Percentiles rank a stretch among this genome's conserved stretches.
Conservation (phyloP, 2,888 invertebrate genomes). For the Dioctria linearis region DNA sequence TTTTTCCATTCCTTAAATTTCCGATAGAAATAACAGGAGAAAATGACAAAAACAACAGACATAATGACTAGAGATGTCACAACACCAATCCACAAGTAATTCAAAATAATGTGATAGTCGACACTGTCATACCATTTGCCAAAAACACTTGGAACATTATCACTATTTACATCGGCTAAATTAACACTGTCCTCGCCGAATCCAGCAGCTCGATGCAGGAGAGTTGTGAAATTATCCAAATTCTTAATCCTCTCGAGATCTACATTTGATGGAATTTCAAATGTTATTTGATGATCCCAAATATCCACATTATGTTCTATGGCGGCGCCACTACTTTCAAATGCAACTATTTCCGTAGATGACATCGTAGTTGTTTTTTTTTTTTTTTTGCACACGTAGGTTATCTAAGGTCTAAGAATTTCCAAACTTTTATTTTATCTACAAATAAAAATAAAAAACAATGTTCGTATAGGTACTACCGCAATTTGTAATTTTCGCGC, state of each 20-base stretch:
- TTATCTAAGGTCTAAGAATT: too few species aligned
- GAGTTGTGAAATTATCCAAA: slow-evolving; percentile 68
- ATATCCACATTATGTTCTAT: slow-evolving; percentile 37
- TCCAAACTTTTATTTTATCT: neutral
- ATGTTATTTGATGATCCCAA: slow-evolving; percentile 68
- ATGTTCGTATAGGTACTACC: too few species aligned
- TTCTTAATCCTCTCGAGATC: slow-evolving; percentile 69
- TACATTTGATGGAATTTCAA: slow-evolving; percentile 68
- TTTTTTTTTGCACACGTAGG: neutral
- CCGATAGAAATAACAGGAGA: slow-evolving; percentile 70
- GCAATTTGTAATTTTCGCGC: neutral
- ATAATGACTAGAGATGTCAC: slow-evolving; percentile 68
- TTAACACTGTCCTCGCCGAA: slow-evolving; percentile 9
- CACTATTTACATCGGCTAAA: slow-evolving; percentile 13
- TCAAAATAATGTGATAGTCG: slow-evolving; percentile 69
- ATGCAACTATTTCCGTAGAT: neutral
- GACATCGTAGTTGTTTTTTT: neutral
- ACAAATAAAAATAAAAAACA: neutral
- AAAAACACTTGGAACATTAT: slow-evolving; percentile 58
- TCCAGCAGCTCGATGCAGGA: slow-evolving; percentile 63
- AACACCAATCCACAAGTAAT: slow-evolving; percentile 70
- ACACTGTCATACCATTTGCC: slow-evolving; percentile 65
- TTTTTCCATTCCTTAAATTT: slow-evolving; percentile 71
- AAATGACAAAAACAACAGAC: slow-evolving; percentile 68
- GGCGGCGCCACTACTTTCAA: slow-evolving; percentile 32